Base-by-base conservation (phyloP, 2,797 vertebrate species). In the Semotilus atromaculatus region DNA sequence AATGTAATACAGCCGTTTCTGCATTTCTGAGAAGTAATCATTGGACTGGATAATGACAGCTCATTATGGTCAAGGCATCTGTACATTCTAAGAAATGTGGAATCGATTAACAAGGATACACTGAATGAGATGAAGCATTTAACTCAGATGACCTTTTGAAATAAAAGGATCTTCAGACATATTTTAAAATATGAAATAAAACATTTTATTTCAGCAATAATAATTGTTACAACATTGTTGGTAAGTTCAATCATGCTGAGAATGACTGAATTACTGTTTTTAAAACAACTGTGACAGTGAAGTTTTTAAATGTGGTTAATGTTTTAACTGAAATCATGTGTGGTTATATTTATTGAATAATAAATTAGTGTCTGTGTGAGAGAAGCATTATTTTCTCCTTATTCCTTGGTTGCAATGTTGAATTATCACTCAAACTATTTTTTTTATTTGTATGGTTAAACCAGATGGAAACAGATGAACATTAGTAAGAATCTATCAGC, bases 321-420 rank as follows among this genome's bases (percentile, higher is more conserved):
- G 21, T 55, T 76, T 10, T 66, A 40, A 53, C 8, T 75, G 72
- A 48, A 40, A 67, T 38, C 11, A 29, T 23, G 72, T 43, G 26
- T 40, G 7, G 31, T 31, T n/a, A 40, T 83, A 73, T 82, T 53
- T 82, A 84, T 81, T 77, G 23, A 40, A 19, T 29, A 84, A 70
- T 80, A 84, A 84, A 86, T 45, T 29, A 23, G 11, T 71, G 19
- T 85, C 40, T 72, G 48, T 45, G 19, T 70, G 26, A 23, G n/a
- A 40, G 11, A 9, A 5, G 26, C 26, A 72, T 7, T 62, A 38
- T 34, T 26, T 19, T 48, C 45, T n/a, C 18, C 1, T 0, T n/a
- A 8, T 79, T 53, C 7, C 0, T 51, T 14, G 23, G 1, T 21
- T 67, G 40, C 45, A 18, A 74, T 40, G 29, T 51, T 45, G 43